These are phyloP conservation scores for Lamprologus lemairii DNA, from an alignment of 2,113 vertebrate species.

Conservation along the genomic window DNA sequence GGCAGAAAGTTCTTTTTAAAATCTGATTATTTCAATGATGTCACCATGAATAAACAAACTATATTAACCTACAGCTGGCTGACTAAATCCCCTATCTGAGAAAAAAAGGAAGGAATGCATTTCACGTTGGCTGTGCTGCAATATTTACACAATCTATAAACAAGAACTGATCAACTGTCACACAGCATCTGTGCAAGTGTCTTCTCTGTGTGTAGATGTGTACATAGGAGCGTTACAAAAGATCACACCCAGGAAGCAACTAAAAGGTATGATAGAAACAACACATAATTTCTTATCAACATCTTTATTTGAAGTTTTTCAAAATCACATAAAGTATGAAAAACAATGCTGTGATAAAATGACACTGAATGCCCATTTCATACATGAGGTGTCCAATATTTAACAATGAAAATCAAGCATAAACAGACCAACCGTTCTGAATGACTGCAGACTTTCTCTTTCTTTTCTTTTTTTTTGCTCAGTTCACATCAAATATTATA, in stretches of 20 bases:
- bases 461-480: not conserved
- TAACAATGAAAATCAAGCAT: not conserved
- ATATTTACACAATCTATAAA: not conserved
- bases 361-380: not conserved
- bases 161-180: not conserved
- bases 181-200: not conserved
- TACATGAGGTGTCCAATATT: not conserved
- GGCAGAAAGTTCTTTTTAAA: not conserved
- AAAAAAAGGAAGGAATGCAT: not conserved
- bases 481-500: not conserved
- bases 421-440: not conserved
- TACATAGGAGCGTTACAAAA: not conserved
- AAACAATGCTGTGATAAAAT: accelerated
- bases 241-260: not conserved
- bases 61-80: not conserved
- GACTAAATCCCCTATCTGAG: not conserved
- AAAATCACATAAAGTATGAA: not conserved
- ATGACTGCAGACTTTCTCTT: not conserved
- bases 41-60: not conserved
- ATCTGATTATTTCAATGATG: not conserved
- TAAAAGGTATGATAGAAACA: not conserved
- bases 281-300: not conserved
- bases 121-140: not conserved
- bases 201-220: not conserved
- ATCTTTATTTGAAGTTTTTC: not conserved